Base-by-base conservation (phyloP, 2,888 invertebrate species). In the Dascillus cervinus region DNA sequence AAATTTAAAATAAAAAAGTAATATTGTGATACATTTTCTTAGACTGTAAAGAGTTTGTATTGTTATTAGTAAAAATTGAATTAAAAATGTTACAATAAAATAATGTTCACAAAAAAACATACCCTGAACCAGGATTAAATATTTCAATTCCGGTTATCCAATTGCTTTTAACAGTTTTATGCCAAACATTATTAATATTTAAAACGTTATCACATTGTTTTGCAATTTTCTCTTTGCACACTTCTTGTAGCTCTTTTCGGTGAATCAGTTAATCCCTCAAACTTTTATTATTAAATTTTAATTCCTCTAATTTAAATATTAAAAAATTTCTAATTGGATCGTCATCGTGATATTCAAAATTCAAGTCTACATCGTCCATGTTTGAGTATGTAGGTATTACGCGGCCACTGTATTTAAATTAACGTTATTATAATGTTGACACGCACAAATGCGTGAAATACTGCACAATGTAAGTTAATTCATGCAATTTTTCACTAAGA, bases 81-180 rank as follows among this genome's bases (percentile, higher is more conserved):
- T n/a, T n/a, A n/a, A n/a, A n/a, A n/a, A n/a, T n/a, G n/a, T n/a
- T n/a, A n/a, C n/a, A n/a, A n/a, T n/a, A n/a, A n/a, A n/a, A n/a
- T n/a, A n/a, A n/a, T n/a, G n/a, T n/a, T n/a, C n/a, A n/a, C n/a
- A n/a, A n/a, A n/a, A n/a, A n/a, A n/a, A n/a, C n/a, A n/a, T n/a
- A n/a, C n/a, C n/a, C n/a, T n/a, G n/a, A n/a, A n/a, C n/a, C n/a
- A n/a, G n/a, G n/a, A n/a, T n/a, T n/a, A n/a, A n/a, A n/a, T 3
- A 57, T 17, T 11, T 38, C 29, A 20, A 53, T 45, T 9, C 61
- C 59, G 15, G 60, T 15, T n/a, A 53, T 36, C 43, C 43, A 54
- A 15, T 44, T 47, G 1, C 41, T 41, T 36, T 54, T 49, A 25
- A 46, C 45, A 20, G 45, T 44, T 29, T 46, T 50, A 17, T 46